phyloP scores from a whole-genome alignment of 2,888 invertebrate species.

The Leptopilina drosophilae region DNA sequence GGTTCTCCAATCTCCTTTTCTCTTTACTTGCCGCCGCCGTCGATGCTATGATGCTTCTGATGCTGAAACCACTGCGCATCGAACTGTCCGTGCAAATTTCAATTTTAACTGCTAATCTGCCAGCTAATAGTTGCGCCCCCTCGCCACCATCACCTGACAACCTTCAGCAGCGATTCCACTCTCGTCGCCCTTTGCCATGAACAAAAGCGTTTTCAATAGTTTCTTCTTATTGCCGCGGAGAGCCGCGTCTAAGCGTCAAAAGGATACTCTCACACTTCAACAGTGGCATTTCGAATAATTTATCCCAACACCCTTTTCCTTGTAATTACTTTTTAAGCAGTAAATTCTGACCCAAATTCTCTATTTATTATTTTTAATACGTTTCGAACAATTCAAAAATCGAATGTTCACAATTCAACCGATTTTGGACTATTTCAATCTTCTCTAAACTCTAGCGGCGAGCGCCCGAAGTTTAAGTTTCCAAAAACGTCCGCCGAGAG shows the following conservation, averaged over 20 bases:
- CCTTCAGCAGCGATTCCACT: constrained; percentile 51
- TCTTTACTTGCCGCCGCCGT: constrained; percentile 77
- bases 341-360: too few relatives aligned
- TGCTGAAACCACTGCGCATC: constrained; percentile 78
- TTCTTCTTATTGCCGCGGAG: constrained; percentile 18
- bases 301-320: not conserved
- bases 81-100: constrained; percentile 77
- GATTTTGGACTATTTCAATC: too few relatives aligned
- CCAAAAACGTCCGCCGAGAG: too few relatives aligned
- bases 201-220: constrained; percentile 30
- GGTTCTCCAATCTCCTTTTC: constrained; percentile 71
- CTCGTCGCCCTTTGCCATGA: constrained; percentile 44
- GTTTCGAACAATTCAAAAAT: too few relatives aligned
- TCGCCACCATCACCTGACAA: constrained; percentile 23
- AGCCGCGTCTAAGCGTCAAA: not conserved
- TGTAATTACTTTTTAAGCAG: too few relatives aligned
- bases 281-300: constrained; percentile 30
- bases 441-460: too few relatives aligned
- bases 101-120: constrained; percentile 77
- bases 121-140: constrained; percentile 73
- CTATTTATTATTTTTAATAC: too few relatives aligned
- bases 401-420: too few relatives aligned
- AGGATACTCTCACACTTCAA: not conserved
- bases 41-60: constrained; percentile 73
- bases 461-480: too few relatives aligned